Percentiles rank a stretch among this genome's conserved stretches.
These are phyloP conservation scores for Orestias chungarensis DNA, from an alignment of 2,797 vertebrate species.

Conservation along the genomic window DNA sequence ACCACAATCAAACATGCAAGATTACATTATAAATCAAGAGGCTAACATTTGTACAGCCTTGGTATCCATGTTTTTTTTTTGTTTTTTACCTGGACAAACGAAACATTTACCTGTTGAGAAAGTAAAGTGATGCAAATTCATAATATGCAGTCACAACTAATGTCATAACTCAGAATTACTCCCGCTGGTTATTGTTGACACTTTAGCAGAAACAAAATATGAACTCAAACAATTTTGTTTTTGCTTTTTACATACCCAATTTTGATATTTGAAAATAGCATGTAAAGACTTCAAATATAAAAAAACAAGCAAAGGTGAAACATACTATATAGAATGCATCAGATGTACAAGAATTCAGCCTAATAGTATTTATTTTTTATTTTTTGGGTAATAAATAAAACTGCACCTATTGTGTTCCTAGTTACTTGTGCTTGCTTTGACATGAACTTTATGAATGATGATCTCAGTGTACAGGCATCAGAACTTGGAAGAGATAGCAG, in stretches of 20 bases:
- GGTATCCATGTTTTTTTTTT: not conserved
- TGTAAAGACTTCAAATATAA: not conserved
- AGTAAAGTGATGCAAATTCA: not conserved
- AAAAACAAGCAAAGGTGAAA: not conserved
- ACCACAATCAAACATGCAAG: not conserved
- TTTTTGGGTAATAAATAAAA: no score
- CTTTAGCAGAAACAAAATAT: not conserved
- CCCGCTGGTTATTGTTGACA: not conserved
- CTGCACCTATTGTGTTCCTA: fast-evolving
- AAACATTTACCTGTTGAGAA: not conserved
- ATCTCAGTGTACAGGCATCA: not conserved
- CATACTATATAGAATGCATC: not conserved
- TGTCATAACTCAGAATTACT: not conserved
- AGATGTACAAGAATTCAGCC: not conserved
- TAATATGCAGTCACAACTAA: not conserved
- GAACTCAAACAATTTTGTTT: conserved; percentile 20
- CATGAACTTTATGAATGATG: not conserved
- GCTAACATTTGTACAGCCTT: not conserved
- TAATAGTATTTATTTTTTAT: no score
- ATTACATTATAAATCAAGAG: not conserved
- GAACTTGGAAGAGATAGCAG: not conserved
- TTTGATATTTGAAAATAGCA: no score
- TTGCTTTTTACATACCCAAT: conserved; percentile 4
- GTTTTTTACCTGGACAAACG: not conserved
- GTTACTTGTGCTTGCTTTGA: not conserved